Percentiles rank a stretch among this genome's conserved stretches.
Conservation (phyloP, 2,888 invertebrate genomes). For the Hipparchia sbordonii region DNA sequence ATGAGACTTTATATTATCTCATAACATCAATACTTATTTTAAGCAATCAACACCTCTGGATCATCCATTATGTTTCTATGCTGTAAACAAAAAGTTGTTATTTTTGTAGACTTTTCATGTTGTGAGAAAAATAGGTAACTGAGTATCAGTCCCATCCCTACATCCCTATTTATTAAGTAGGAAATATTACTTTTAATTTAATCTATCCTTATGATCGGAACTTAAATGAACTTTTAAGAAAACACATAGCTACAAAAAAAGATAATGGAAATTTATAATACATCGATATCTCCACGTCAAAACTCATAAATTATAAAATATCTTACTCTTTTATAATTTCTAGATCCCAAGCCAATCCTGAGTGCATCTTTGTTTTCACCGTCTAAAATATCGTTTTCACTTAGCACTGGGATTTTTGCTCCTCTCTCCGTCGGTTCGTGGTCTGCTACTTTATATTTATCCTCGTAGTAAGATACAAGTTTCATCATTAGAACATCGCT, state of each 20-base stretch:
- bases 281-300: background rate
- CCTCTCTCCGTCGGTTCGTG: constrained; percentile 38
- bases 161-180: too few species aligned
- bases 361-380: constrained; percentile 7
- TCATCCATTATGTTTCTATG: background rate
- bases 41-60: constrained; percentile 5
- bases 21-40: background rate
- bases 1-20: too few species aligned
- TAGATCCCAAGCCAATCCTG: constrained; percentile 16
- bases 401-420: constrained; percentile 17
- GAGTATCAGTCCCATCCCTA: too few species aligned
- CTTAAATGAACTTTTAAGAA: background rate
- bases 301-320: constrained; percentile 9
- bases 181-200: too few species aligned
- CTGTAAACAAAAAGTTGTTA: background rate
- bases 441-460: constrained; percentile 58
- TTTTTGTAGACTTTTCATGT: background rate
- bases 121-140: too few species aligned
- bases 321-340: constrained; percentile 15
- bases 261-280: background rate
- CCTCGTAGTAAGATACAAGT: constrained; percentile 65
- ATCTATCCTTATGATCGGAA: too few species aligned
- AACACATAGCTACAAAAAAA: background rate
- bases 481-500: constrained; percentile 65
- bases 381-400: constrained; percentile 22